Conservation (phyloP, 2,113 vertebrate species). For the Elachura formosa region DNA sequence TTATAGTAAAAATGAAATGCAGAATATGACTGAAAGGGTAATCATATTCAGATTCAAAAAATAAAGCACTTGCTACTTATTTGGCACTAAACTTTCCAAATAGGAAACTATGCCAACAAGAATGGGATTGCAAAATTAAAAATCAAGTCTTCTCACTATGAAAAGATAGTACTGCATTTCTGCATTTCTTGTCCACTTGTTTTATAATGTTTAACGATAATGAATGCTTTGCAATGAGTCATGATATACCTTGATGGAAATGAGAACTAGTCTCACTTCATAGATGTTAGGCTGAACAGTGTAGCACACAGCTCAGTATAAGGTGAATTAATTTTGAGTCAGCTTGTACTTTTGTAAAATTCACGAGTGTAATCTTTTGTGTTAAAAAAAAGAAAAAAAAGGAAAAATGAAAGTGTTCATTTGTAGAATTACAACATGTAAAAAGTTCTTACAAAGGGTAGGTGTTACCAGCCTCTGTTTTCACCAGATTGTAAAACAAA, state of each 20-base stretch:
- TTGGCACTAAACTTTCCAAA: not conserved
- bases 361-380: not conserved
- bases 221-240: not conserved
- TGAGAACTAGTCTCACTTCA: not conserved
- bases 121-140: not conserved
- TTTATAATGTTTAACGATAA: not conserved
- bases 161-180: not conserved
- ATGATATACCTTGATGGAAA: not conserved
- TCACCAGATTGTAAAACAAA: slow-evolving; percentile 17
- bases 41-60: slow-evolving; percentile 3
- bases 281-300: not conserved
- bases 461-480: slow-evolving; percentile 5
- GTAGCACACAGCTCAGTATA: not conserved
- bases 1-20: slow-evolving; percentile 30
- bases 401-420: not conserved
- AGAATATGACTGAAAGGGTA: slow-evolving; percentile 25
- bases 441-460: slow-evolving; percentile 16
- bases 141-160: not conserved
- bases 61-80: not conserved
- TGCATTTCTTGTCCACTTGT: not conserved
- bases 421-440: not conserved
- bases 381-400: no score
- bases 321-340: not conserved
- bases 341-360: not conserved
- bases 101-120: not conserved